phyloP scores from a whole-genome alignment of 2,888 invertebrate genomes.

The Julus scanicus region DNA sequence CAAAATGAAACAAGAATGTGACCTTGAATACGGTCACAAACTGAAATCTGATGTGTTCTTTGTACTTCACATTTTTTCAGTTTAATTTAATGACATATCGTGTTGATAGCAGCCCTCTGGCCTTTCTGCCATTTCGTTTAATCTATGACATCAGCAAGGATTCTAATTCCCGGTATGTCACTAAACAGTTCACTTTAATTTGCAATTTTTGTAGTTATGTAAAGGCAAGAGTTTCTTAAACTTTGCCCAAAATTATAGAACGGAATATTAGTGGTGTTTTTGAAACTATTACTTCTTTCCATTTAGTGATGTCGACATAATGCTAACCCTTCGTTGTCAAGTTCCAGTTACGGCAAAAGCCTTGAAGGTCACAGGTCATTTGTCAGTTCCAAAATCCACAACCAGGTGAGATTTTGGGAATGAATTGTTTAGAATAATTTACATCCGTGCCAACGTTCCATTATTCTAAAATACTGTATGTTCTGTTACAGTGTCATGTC shows the following conservation, averaged over 20 bases:
- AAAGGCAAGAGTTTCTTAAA: too few species aligned
- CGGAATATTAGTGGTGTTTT: background rate
- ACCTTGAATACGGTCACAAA: too few species aligned
- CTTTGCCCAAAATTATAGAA: background rate
- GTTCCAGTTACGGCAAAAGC: constrained; percentile 46
- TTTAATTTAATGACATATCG: constrained; percentile 26
- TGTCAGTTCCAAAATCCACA: constrained; percentile 43
- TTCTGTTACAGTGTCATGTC: constrained; percentile 49
- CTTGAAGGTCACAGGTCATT: background rate
- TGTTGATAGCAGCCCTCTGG: constrained; percentile 14
- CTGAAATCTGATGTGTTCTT: background rate
- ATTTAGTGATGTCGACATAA: constrained; percentile 9
- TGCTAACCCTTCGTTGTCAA: background rate
- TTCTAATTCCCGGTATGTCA: background rate
- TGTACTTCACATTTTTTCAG: background rate
- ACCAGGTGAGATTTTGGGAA: constrained; percentile 2
- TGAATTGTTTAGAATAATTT: background rate
- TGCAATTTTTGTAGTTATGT: background rate
- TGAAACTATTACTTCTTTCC: too few species aligned
- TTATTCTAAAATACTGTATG: background rate
- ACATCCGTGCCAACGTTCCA: background rate
- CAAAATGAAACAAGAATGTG: too few species aligned
- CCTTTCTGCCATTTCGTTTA: constrained; percentile 47
- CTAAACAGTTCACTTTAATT: background rate
- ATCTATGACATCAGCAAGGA: constrained; percentile 17